phyloP scores from a whole-genome alignment of 2,888 invertebrate genomes.

The Drosophila nr. perissopoda region DNA sequence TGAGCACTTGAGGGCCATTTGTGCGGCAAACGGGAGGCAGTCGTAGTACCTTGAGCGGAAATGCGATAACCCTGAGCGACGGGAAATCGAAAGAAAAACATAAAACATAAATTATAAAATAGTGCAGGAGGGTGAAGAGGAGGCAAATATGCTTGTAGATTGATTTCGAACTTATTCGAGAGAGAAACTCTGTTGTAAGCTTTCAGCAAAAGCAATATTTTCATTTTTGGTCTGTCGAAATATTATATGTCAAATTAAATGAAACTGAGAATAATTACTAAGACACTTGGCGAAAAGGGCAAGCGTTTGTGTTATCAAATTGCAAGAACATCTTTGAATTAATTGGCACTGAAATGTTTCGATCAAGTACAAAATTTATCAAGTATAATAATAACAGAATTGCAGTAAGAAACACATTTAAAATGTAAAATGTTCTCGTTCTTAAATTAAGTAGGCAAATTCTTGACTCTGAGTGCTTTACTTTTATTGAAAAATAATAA shows the following conservation, averaged over 20 bases:
- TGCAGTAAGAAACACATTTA: not conserved
- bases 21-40: constrained; percentile 36
- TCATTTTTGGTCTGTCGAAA: not conserved
- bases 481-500: not conserved
- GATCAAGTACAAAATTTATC: not conserved
- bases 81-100: constrained; percentile 57
- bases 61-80: constrained; percentile 77
- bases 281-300: not conserved
- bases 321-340: not conserved
- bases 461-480: not conserved
- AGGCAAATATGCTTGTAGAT: not conserved
- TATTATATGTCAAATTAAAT: not conserved
- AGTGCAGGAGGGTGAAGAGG: not conserved
- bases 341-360: not conserved
- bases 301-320: not conserved
- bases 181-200: not conserved
- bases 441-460: not conserved
- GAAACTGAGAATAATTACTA: not conserved
- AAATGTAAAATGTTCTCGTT: not conserved
- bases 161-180: not conserved
- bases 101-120: constrained; percentile 10
- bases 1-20: constrained; percentile 63
- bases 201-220: not conserved
- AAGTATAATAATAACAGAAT: not conserved
- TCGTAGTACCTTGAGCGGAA: constrained; percentile 70